Conservation (phyloP, 2,888 invertebrate species). For the Macrosoma leucophasiata region DNA sequence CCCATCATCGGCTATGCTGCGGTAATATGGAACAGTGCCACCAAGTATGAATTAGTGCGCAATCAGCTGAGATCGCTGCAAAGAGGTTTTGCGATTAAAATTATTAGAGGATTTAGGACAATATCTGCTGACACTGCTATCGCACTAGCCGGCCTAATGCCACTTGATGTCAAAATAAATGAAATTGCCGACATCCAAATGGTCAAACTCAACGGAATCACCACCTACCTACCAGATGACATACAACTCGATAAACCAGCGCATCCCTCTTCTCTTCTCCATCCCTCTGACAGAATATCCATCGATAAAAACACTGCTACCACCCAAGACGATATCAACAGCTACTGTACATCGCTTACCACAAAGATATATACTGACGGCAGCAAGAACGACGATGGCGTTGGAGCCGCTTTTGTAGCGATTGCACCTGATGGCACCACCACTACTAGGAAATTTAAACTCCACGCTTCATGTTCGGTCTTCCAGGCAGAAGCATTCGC, state of each 20-base stretch:
- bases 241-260: not conserved
- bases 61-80: not conserved
- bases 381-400: constrained; percentile 7
- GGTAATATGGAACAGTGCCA: not conserved
- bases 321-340: not conserved
- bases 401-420: constrained; percentile 11
- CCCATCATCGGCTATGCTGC: no score
- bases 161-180: constrained; percentile 1
- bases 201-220: not conserved
- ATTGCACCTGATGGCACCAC: not conserved
- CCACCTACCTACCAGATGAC: constrained; percentile 4
- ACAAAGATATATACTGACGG: constrained; percentile 15
- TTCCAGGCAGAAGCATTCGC: constrained; percentile 19
- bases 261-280: not conserved
- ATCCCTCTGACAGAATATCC: not conserved
- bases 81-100: constrained; percentile 1
- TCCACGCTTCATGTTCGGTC: constrained; percentile 16
- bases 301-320: not conserved
- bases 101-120: no score
- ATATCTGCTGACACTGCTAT: not conserved
- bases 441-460: constrained; percentile 11
- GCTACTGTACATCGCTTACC: not conserved
- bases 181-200: constrained; percentile 3
- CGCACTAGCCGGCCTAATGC: constrained; percentile 4
- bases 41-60: not conserved